Evolutionary conservation across 1,140 invertebrate species (phyloP).

Genomic region (Coptotermes formosanus): DNA sequence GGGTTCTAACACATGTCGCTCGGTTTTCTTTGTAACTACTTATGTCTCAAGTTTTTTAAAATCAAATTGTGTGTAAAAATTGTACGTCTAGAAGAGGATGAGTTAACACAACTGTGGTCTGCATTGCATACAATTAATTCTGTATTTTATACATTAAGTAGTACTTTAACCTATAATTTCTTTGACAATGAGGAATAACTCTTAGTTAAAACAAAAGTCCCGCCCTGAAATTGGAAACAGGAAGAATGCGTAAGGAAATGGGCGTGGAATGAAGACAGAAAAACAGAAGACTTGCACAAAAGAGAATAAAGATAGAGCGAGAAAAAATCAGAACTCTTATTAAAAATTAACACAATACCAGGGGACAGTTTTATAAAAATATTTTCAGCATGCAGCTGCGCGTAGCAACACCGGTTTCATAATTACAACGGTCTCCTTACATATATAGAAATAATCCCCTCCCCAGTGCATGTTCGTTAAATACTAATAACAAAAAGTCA

Average conservation of each 20-base stretch:
- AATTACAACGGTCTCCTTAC: background rate
- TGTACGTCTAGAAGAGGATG: background rate
- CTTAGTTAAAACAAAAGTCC: background rate
- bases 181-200: background rate
- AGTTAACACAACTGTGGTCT: background rate
- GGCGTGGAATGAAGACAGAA: background rate
- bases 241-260: conserved; percentile 12
- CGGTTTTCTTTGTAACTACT: too few species aligned
- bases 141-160: background rate
- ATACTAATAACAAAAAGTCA: conserved; percentile 15
- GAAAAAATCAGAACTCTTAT: background rate
- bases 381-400: background rate
- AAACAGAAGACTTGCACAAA: background rate
- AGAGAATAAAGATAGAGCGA: background rate
- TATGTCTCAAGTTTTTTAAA: too few species aligned
- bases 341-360: conserved; percentile 1
- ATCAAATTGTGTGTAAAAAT: background rate
- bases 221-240: background rate
- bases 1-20: too few species aligned
- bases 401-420: background rate
- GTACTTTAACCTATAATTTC: background rate
- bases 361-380: conserved; percentile 17
- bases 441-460: background rate
- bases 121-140: background rate
- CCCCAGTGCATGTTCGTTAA: background rate